Conservation (phyloP, 2,113 vertebrate species). For the Pelmatolapia mariae region DNA sequence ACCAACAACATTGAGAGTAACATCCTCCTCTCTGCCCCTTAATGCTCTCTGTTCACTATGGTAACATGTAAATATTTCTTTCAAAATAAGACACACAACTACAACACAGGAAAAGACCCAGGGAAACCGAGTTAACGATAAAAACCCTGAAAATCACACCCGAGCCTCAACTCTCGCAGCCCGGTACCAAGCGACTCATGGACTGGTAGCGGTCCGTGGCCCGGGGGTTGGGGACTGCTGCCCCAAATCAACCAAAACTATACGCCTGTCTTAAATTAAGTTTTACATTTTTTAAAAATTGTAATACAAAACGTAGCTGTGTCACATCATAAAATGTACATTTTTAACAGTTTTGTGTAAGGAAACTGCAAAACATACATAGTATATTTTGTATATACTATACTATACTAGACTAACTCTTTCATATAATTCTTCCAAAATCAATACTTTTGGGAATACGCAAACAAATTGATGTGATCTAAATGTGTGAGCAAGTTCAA, state of each 20-base stretch:
- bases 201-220: not conserved
- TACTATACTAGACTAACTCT: not conserved
- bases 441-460: not conserved
- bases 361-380: not conserved
- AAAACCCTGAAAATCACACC: not conserved
- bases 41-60: not conserved
- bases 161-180: not conserved
- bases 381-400: not conserved
- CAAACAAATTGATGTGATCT: not conserved
- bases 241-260: not conserved
- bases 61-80: not conserved
- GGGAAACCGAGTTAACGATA: not conserved
- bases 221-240: not conserved
- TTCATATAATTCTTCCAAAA: not conserved
- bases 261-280: not conserved
- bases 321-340: not conserved
- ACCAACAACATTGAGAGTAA: not conserved
- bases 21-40: not conserved
- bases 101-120: not conserved
- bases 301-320: not conserved
- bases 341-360: not conserved
- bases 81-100: not conserved
- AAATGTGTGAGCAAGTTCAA: not conserved
- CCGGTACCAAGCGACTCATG: not conserved
- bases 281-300: not conserved